Percentiles rank a stretch among this genome's conserved stretches.
Evolutionary conservation across 23 tunicate genomes (phyloP).

Genomic region (Halocynthia aurantium): DNA sequence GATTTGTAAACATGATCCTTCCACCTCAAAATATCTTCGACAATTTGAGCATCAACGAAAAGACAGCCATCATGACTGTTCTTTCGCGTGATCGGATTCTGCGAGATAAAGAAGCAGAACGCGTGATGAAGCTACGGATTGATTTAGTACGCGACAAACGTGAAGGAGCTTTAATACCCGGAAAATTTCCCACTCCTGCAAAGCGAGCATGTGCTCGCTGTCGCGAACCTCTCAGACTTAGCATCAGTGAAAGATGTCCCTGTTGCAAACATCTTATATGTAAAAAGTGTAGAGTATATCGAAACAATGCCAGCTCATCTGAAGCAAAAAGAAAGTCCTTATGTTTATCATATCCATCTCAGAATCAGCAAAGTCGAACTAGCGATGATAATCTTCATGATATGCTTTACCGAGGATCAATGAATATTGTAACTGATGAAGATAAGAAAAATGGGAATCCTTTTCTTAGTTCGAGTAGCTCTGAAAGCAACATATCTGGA

Average conservation of each 20-base stretch:
- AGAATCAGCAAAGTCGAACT: too few species aligned
- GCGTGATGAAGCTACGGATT: constrained; percentile 34
- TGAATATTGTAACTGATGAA: too few species aligned
- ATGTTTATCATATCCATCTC: too few species aligned
- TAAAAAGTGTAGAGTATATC: constrained; percentile 41
- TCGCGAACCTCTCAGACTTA: constrained; percentile 9
- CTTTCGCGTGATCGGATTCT: constrained; percentile 51
- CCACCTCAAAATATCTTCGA: background rate
- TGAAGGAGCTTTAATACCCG: constrained; percentile 41
- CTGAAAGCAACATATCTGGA: too few species aligned
- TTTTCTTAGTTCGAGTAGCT: too few species aligned
- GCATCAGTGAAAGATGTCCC: constrained; percentile 33
- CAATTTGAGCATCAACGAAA: constrained; percentile 19
- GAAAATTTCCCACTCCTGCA: constrained; percentile 2
- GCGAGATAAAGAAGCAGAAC: constrained; percentile 48
- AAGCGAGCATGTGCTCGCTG: constrained; percentile 55
- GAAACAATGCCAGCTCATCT: too few species aligned
- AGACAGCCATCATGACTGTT: constrained; percentile 42
- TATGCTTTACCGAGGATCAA: too few species aligned
- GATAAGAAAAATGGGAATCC: too few species aligned
- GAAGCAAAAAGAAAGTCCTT: too few species aligned
- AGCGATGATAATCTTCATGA: too few species aligned
- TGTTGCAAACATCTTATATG: constrained; percentile 65
- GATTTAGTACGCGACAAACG: constrained; percentile 65
- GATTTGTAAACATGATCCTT: background rate